Evolutionary conservation across 2,888 invertebrate genomes (phyloP), one percentile per base, ranked within the genome.

Genomic region (Timema podura): DNA sequence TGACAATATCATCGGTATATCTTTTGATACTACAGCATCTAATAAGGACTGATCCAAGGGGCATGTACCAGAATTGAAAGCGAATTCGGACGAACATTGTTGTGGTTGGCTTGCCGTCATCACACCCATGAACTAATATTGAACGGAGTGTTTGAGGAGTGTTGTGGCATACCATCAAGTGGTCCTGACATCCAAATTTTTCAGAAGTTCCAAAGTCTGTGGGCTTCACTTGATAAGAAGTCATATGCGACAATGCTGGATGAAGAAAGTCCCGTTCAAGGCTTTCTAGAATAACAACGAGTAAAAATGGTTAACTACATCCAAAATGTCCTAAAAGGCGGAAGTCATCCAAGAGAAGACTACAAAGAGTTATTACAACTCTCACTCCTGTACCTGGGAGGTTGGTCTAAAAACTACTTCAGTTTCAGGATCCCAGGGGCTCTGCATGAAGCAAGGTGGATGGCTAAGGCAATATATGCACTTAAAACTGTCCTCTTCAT

Each of bases 91-190:
- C 59, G 61, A 44, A 68, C 68, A 61, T 68, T 68, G 68, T 46
- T 68, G 61, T 64, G 68, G n/a, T 68, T 68, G 61, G 44, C 67
- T 59, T 54, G 16, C 16, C 44, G 51, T 59, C 67, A 67, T 67
- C 67, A 67, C 45, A 67, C 49, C 57, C 61, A 46, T 65, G 68
- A 67, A 46, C 68, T 64, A 68, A 49, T 68, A 68, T 45, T 68
- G 68, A 68, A 68, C n/a, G 67, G 44, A 51, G 15, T 67, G 30
- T 16, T 67, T 51, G 67, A 68, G 68, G 47, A 68, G 68, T 68
- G 61, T 68, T 68, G 61, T 68, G 46, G 68, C 68, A 68, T 68
- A 68, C 61, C 46, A 68, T 64, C 68, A 68, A 68, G 64, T 68
- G 68, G 68, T 59, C 59, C 68, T 64, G 61, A 68, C 47, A 61